phyloP scores from a whole-genome alignment of 2,113 vertebrate genomes.

The Himantopus leucocephalus region DNA sequence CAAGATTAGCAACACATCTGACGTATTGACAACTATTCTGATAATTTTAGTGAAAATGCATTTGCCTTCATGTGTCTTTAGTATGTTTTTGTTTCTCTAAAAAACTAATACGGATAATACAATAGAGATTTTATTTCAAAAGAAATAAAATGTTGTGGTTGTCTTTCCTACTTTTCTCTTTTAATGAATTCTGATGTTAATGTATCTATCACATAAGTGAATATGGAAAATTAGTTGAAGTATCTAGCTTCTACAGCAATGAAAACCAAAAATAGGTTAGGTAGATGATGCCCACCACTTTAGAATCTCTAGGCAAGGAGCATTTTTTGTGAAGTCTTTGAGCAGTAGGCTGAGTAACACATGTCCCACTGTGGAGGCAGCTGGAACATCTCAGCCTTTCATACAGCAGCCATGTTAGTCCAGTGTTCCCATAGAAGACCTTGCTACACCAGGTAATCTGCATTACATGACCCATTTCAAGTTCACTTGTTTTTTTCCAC shows the following conservation, averaged over 20 bases:
- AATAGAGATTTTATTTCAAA: not conserved
- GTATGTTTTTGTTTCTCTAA: not conserved
- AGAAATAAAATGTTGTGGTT: not conserved
- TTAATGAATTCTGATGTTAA: not conserved
- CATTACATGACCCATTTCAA: not conserved
- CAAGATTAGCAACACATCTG: not conserved
- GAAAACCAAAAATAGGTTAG: not conserved
- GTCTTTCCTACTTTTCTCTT: not conserved
- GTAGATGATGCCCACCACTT: not conserved
- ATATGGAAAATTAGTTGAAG: not conserved
- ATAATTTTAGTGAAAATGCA: not conserved
- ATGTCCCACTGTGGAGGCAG: not conserved
- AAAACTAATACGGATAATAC: not conserved
- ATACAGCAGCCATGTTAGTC: not conserved
- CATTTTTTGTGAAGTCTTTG: not conserved
- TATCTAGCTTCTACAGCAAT: not conserved
- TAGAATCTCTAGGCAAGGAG: not conserved
- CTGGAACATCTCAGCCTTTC: not conserved
- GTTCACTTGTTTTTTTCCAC: not conserved
- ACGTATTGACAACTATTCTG: not conserved
- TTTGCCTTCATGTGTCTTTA: not conserved
- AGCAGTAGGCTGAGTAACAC: not conserved
- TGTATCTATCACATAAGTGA: not conserved
- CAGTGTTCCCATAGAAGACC: not conserved
- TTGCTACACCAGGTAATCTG: not conserved